Conservation (phyloP, 2,888 invertebrate species). For the Heliconius ethilla region DNA sequence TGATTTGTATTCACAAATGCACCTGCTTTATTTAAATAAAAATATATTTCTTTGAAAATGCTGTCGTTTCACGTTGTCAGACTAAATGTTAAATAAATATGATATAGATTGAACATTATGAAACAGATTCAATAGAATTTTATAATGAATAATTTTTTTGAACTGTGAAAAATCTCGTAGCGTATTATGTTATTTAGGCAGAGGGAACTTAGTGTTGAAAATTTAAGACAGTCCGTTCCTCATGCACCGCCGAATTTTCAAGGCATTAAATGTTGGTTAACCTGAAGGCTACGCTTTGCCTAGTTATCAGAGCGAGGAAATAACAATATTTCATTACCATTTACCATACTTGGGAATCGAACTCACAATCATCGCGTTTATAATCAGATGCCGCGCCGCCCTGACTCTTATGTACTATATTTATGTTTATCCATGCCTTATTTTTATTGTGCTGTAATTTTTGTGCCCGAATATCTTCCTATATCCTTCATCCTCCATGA, state of each 20-base stretch:
- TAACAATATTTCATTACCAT: background rate
- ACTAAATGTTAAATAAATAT: background rate
- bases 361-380: background rate
- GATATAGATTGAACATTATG: background rate
- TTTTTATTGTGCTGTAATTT: too few relatives aligned
- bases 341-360: background rate
- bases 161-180: background rate
- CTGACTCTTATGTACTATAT: too few relatives aligned
- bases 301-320: background rate
- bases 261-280: too few relatives aligned
- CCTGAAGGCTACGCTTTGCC: background rate
- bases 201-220: too few relatives aligned
- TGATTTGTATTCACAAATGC: constrained; percentile 19
- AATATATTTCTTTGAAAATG: background rate
- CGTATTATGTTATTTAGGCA: background rate
- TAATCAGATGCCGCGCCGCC: too few relatives aligned
- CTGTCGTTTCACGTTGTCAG: background rate
- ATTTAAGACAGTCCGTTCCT: background rate
- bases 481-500: too few relatives aligned
- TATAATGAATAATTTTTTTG: background rate
- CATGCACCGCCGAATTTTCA: too few relatives aligned
- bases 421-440: too few relatives aligned
- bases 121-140: background rate
- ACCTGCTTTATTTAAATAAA: constrained; percentile 11
- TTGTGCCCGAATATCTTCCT: too few relatives aligned